Evolutionary conservation across 1,140 invertebrate species (phyloP).

Genomic region (Chrysopa pallens): DNA sequence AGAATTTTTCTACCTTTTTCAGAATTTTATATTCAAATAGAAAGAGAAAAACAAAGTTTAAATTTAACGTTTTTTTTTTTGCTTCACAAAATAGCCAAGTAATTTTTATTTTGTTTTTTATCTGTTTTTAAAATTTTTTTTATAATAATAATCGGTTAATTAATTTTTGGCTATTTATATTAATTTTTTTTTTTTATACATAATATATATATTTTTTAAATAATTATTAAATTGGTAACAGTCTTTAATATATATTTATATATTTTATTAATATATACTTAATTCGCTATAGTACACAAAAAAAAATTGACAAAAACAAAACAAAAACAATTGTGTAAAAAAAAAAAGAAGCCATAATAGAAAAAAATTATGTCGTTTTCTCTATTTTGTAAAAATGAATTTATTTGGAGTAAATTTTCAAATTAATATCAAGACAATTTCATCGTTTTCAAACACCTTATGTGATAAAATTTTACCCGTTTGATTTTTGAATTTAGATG

Average conservation of each 20-base stretch:
- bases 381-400: too few species aligned
- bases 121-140: slow-evolving; percentile 13
- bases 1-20: too few species aligned
- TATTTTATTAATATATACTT: background rate
- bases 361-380: too few species aligned
- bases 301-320: background rate
- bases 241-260: slow-evolving; percentile 12
- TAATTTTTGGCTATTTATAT: background rate
- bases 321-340: background rate
- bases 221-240: slow-evolving; percentile 17
- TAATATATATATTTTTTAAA: background rate
- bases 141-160: slow-evolving; percentile 12
- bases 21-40: too few species aligned
- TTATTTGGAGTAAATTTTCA: too few species aligned
- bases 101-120: slow-evolving; percentile 9
- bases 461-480: too few species aligned
- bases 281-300: background rate
- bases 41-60: too few species aligned
- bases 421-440: too few species aligned
- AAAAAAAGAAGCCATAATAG: too few species aligned
- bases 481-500: too few species aligned
- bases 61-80: slow-evolving; percentile 4
- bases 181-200: background rate
- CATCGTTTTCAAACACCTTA: too few species aligned
- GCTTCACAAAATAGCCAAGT: slow-evolving; percentile 11